These are phyloP conservation scores for Platygyra sinensis DNA, from an alignment of 64 coral and sea anemone species.

Conservation along the genomic window DNA sequence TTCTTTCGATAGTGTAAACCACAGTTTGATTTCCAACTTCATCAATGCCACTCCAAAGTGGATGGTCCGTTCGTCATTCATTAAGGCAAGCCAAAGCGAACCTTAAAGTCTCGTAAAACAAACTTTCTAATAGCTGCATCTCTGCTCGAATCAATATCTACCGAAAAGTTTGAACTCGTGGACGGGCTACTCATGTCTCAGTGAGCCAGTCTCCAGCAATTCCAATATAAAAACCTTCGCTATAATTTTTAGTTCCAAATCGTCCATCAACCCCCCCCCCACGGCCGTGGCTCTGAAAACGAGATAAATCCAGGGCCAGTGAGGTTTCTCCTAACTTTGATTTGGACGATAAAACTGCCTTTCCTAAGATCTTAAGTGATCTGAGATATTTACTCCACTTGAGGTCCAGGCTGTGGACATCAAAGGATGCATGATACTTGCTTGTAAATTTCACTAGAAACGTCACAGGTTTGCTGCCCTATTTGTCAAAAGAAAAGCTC, in stretches of 20 bases:
- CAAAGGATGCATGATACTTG: slow-evolving; percentile 19
- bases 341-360: neutral
- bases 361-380: neutral
- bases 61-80: slow-evolving; percentile 57
- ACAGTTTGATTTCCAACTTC: neutral
- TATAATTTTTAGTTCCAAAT: no score
- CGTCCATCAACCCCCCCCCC: no score
- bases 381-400: slow-evolving; percentile 6
- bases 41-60: slow-evolving; percentile 68
- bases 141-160: neutral
- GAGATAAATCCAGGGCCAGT: no score
- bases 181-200: slow-evolving; percentile 42
- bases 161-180: slow-evolving; percentile 59
- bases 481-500: neutral
- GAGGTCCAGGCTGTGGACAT: neutral
- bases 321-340: neutral
- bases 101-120: slow-evolving; percentile 35
- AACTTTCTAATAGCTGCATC: slow-evolving; percentile 32
- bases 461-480: no score
- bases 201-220: no score
- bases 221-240: no score
- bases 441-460: no score
- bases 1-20: slow-evolving; percentile 10
- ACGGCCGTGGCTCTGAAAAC: no score
- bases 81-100: slow-evolving; percentile 59